phyloP scores from a whole-genome alignment of 2,888 invertebrate species.

The Lysandra coridon region DNA sequence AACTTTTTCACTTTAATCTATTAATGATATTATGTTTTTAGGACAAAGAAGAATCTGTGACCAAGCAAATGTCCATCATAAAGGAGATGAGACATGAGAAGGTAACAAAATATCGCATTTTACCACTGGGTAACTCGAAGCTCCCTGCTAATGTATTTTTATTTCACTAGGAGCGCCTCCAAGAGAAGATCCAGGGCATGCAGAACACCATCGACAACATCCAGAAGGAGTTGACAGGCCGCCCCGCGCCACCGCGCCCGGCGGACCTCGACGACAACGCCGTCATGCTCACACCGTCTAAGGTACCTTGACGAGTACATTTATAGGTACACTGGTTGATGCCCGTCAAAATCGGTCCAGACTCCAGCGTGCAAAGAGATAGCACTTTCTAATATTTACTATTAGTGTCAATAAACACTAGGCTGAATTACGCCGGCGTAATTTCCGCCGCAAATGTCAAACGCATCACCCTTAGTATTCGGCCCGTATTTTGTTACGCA shows the following conservation, averaged over 20 bases:
- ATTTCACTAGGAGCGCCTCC: constrained; percentile 53
- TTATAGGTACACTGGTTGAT: not conserved
- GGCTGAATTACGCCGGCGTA: no score
- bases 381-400: no score
- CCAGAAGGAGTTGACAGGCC: constrained; percentile 59
- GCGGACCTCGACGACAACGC: constrained; percentile 54
- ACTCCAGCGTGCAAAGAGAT: no score
- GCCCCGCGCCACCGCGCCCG: constrained; percentile 35
- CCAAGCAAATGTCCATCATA: constrained; percentile 53
- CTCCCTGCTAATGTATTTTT: not conserved
- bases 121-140: not conserved
- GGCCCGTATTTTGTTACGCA: no score
- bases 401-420: no score
- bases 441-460: no score
- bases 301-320: not conserved
- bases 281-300: constrained; percentile 44
- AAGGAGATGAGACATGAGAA: constrained; percentile 56
- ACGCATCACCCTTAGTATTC: no score
- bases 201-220: constrained; percentile 62
- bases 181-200: constrained; percentile 55
- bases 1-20: not conserved
- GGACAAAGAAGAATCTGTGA: constrained; percentile 55
- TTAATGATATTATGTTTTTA: constrained; percentile 40
- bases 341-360: no score
- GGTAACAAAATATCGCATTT: constrained; percentile 43